Conservation (phyloP, 2,797 vertebrate genomes). For the Premnoplex brunnescens region DNA sequence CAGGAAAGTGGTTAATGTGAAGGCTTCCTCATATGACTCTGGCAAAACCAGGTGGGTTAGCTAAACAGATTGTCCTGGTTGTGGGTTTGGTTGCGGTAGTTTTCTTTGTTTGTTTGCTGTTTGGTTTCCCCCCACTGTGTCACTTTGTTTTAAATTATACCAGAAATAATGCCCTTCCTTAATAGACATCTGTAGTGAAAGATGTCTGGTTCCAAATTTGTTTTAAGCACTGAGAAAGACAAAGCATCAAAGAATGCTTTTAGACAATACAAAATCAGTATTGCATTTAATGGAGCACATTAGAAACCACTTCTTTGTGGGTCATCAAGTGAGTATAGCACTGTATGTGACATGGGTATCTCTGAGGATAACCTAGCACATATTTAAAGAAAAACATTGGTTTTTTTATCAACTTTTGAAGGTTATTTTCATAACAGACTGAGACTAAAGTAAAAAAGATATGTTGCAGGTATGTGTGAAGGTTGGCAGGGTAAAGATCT, state of each 20-base stretch:
- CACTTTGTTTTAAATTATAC: not conserved
- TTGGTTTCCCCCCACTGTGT: not conserved
- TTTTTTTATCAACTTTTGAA: not conserved
- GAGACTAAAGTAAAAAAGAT: not conserved
- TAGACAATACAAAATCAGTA: not conserved
- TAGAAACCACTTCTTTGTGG: not conserved
- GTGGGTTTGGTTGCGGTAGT: accelerated
- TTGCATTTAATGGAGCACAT: not conserved
- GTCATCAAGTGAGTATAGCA: not conserved
- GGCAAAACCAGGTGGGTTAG: not conserved
- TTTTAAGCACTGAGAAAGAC: not conserved
- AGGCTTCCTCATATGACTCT: not conserved
- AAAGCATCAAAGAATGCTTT: not conserved
- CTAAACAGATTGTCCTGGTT: not conserved
- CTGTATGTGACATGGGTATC: not conserved
- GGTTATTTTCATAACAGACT: not conserved
- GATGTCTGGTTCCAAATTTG: not conserved
- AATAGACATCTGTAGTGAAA: not conserved
- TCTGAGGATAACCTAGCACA: not conserved
- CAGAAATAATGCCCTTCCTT: not conserved
- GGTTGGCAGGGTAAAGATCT: not conserved
- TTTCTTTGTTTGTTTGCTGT: not conserved
- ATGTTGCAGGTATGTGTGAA: not conserved
- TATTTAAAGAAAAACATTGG: not conserved
- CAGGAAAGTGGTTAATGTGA: not conserved